These are phyloP conservation scores for Physeter macrocephalus DNA, from an alignment of 2,113 vertebrate species.

Conservation along the genomic window DNA sequence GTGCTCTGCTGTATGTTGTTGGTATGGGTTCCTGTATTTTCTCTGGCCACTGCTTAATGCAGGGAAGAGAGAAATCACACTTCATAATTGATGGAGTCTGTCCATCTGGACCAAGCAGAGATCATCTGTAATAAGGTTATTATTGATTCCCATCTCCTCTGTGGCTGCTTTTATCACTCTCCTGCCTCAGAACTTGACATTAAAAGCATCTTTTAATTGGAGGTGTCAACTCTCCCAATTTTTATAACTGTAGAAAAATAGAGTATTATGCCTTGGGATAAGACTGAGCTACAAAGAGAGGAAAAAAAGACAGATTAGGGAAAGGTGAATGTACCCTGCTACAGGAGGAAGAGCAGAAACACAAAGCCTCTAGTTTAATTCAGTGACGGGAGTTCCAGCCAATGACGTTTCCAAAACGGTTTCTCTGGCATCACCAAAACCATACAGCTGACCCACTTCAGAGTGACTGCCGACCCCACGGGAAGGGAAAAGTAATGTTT, in stretches of 20 bases:
- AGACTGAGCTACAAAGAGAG: neutral
- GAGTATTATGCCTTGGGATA: neutral
- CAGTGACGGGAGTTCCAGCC: neutral
- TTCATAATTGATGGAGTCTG: constrained; percentile 37
- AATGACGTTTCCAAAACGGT: neutral
- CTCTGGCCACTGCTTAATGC: neutral
- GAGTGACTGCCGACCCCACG: accelerated
- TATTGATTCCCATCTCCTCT: constrained; percentile 42
- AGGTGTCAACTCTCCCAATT: neutral
- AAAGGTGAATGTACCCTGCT: neutral
- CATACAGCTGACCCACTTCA: neutral
- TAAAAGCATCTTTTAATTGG: constrained; percentile 39
- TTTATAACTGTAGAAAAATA: neutral
- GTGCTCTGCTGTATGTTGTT: neutral
- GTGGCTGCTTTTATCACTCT: constrained; percentile 2
- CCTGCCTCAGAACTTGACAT: constrained; percentile 31
- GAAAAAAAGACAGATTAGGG: neutral
- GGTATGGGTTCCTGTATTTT: neutral
- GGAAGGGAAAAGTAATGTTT: neutral
- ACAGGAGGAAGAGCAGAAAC: neutral
- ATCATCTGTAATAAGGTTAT: constrained; percentile 29
- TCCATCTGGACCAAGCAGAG: constrained; percentile 26
- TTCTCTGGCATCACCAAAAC: neutral
- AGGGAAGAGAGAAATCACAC: constrained; percentile 36
- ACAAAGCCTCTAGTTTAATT: neutral